These are phyloP conservation scores for Diarsia mendica DNA, from an alignment of 2,888 invertebrate genomes.

Conservation along the genomic window DNA sequence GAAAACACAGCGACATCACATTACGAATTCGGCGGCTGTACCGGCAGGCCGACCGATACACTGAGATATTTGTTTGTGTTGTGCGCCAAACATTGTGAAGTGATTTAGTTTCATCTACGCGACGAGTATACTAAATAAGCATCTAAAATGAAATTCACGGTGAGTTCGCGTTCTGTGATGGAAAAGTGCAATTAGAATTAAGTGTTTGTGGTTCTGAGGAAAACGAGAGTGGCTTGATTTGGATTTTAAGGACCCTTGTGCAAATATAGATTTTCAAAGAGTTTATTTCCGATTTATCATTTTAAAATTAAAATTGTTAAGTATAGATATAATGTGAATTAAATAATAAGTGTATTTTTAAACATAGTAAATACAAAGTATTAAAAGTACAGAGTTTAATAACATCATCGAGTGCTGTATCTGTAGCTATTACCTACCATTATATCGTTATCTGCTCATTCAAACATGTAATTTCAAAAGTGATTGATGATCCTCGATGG, in stretches of 20 bases:
- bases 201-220: slow-evolving; percentile 61
- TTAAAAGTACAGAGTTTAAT: slow-evolving; percentile 8
- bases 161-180: slow-evolving; percentile 83
- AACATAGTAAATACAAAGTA: not conserved
- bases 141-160: slow-evolving; percentile 89
- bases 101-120: slow-evolving; percentile 86
- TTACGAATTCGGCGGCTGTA: slow-evolving; percentile 89
- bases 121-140: slow-evolving; percentile 82
- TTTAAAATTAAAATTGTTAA: not conserved
- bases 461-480: slow-evolving; percentile 30
- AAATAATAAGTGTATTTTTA: not conserved
- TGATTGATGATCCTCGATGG: slow-evolving; percentile 36
- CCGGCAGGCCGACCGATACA: slow-evolving; percentile 83
- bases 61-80: slow-evolving; percentile 76
- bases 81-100: slow-evolving; percentile 78
- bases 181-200: slow-evolving; percentile 67
- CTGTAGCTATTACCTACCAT: not conserved
- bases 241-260: slow-evolving; percentile 47
- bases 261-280: not conserved
- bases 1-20: slow-evolving; percentile 87
- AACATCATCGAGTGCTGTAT: slow-evolving; percentile 5
- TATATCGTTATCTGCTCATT: slow-evolving; percentile 28
- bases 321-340: not conserved
- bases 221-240: slow-evolving; percentile 32
- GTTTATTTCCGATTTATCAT: not conserved